Evolutionary conservation across 2,797 vertebrate genomes (phyloP).

Genomic region (Rhinella marina): DNA sequence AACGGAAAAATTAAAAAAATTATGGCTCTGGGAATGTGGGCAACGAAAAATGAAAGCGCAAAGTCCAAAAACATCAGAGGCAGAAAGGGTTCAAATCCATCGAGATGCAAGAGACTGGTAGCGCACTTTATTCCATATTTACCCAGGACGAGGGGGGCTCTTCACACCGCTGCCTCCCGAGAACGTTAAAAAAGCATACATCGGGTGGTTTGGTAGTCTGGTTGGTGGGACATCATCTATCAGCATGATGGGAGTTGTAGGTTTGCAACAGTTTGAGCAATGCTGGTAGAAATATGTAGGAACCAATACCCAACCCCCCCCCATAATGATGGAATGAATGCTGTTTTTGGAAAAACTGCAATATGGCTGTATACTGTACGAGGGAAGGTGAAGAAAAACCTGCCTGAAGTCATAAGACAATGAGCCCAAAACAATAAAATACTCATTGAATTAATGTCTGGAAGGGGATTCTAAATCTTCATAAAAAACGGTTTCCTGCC

Average conservation of each 20-base stretch:
- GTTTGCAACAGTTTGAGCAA: not conserved
- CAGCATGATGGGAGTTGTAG: not conserved
- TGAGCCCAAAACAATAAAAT: constrained; percentile 32
- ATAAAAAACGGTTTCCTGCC: constrained; percentile 54
- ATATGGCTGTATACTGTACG: not conserved
- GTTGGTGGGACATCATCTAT: too few species aligned
- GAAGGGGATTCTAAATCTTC: constrained; percentile 49
- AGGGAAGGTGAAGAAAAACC: not conserved
- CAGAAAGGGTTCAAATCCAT: too few species aligned
- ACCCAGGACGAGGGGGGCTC: too few species aligned
- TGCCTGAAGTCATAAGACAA: constrained; percentile 33
- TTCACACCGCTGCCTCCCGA: too few species aligned
- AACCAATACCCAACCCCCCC: not conserved
- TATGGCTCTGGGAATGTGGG: too few species aligned
- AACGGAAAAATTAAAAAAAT: too few species aligned
- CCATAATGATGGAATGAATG: not conserved
- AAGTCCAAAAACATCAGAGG: too few species aligned
- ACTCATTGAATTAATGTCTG: constrained; percentile 38
- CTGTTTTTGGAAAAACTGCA: not conserved
- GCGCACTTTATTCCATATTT: too few species aligned
- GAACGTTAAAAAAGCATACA: too few species aligned
- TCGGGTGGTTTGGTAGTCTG: too few species aligned
- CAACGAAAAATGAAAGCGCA: too few species aligned
- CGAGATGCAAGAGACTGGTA: too few species aligned
- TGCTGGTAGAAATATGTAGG: not conserved